Conservation (phyloP, 2,888 invertebrate species). For the Aspidiotus destructor region DNA sequence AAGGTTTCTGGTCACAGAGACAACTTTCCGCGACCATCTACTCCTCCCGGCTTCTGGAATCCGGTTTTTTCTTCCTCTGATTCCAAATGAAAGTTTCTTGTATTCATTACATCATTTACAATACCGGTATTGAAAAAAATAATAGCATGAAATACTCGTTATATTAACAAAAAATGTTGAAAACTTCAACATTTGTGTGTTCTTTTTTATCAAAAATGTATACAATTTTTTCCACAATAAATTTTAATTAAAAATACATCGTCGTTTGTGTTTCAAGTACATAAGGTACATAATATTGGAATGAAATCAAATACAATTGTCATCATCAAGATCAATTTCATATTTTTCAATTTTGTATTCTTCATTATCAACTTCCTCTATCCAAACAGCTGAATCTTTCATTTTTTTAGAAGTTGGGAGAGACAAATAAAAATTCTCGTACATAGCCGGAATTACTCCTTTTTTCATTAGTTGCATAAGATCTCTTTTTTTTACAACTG, state of each 20-base stretch:
- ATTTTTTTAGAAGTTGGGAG: not conserved
- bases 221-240: too few species aligned
- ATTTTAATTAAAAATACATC: too few species aligned
- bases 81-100: too few species aligned
- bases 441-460: not conserved
- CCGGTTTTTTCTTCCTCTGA: slow-evolving; percentile 41
- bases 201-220: too few species aligned
- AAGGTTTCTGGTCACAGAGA: slow-evolving; percentile 46
- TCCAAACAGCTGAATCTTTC: not conserved
- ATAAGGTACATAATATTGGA: not conserved
- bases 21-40: slow-evolving; percentile 41
- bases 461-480: not conserved
- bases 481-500: not conserved
- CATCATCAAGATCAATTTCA: not conserved
- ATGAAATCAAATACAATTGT: not conserved
- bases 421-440: not conserved
- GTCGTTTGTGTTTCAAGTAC: too few species aligned
- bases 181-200: too few species aligned
- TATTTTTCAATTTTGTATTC: too few species aligned
- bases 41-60: slow-evolving; percentile 44
- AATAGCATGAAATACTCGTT: too few species aligned
- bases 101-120: too few species aligned
- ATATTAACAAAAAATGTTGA: too few species aligned
- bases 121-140: too few species aligned
- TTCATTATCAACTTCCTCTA: too few species aligned